Base-by-base conservation (phyloP, 2,113 vertebrate genomes). In the Steatornis caripensis region DNA sequence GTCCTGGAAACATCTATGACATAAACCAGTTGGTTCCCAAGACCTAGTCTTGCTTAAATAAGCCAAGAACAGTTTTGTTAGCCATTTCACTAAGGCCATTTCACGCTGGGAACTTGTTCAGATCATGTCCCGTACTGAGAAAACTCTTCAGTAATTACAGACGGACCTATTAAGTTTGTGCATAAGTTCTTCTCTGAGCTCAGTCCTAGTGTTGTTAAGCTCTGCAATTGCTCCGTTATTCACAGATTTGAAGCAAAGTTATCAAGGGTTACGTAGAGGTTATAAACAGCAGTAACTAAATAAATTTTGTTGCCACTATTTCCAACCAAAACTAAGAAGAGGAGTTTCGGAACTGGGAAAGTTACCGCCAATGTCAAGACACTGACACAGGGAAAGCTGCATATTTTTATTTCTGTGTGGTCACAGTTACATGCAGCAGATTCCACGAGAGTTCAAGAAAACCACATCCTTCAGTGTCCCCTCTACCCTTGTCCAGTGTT, bases 371-470 rank as follows among this genome's bases (percentile, higher is more conserved):
- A 5, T 64, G 27, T 70, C 46, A 77, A 62, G 5, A 58, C 19
- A 43, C 15, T 51, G 71, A 72, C 10, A 55, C 0, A 39, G 6
- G 23, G 30, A 95, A 96, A 84, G n/a, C 10, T 46, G 27, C 0
- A 0, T 30, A 45, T 49, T 83, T 95, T 83, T 46, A 87, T 61
- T 83, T 60, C 30, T 57, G 12, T 62, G 45, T 46, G 36, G 54
- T 58, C 3, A 0, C n/a, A 58, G 22, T 41, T 85, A 82, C 27
- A 41, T 1, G 0, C 1, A 3, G 23, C 17, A 84, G 55, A 70
- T 84, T 90, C 60, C 4, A 2, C 30, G 70, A 45, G 5, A 36
- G 46, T 37, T 83, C 32, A 55, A 87, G 75, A 80, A 90, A 95
- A 66, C 21, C 2, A 0, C 27, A 18, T 64, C 29, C 30, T 81